Conservation (phyloP, 2,888 invertebrate species). For the Chymomyza fuscimana region DNA sequence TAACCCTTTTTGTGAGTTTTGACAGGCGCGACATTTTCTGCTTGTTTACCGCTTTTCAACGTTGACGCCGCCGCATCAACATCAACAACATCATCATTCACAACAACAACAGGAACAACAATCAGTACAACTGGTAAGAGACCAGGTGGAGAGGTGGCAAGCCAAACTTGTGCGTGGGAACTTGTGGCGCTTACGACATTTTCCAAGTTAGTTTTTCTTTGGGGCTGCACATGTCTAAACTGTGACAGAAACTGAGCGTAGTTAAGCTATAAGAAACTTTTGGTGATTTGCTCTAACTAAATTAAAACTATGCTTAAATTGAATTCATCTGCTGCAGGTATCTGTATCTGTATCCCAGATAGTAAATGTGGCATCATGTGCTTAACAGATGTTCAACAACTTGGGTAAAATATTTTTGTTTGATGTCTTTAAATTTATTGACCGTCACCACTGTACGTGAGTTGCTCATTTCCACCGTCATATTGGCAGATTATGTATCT, state of each 20-base stretch:
- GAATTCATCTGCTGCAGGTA: conserved; percentile 5
- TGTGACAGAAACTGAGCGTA: conserved; percentile 46
- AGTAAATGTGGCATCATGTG: not conserved
- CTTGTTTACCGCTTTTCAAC: conserved; percentile 69
- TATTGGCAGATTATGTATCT: conserved; percentile 13
- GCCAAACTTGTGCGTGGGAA: conserved; percentile 11
- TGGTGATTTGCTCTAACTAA: conserved; percentile 40
- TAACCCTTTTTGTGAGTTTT: conserved; percentile 46
- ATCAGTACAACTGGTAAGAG: not conserved
- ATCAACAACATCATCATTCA: not conserved
- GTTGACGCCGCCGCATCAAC: conserved; percentile 36
- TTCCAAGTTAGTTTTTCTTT: not conserved
- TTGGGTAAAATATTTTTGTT: too few relatives aligned
- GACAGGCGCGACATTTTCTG: conserved; percentile 69
- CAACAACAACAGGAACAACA: conserved; percentile 5
- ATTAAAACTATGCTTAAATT: conserved; percentile 56
- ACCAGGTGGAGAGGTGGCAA: conserved; percentile 6
- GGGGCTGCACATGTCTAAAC: conserved; percentile 56
- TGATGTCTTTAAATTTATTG: not conserved
- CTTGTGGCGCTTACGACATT: not conserved
- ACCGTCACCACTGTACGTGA: not conserved
- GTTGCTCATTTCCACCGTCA: conserved; percentile 13
- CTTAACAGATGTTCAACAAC: not conserved
- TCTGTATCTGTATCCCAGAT: not conserved
- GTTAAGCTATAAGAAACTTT: not conserved